phyloP scores from a whole-genome alignment of 92 coral and sea anemone genomes.

The Epizoanthus scotinus region DNA sequence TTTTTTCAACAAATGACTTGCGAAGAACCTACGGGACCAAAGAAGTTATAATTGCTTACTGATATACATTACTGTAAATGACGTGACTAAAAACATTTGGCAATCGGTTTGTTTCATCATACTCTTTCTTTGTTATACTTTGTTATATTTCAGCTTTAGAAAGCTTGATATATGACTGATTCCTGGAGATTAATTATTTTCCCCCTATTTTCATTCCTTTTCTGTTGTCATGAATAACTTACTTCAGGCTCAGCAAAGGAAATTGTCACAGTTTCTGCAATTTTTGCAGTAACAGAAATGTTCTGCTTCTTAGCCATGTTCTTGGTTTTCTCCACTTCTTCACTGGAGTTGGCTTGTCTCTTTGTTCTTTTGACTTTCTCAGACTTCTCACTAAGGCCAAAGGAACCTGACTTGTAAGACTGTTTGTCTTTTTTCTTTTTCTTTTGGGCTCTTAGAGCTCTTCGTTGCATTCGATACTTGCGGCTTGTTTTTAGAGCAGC shows the following conservation, averaged over 20 bases:
- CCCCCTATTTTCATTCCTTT: background rate
- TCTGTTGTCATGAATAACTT: constrained; percentile 24
- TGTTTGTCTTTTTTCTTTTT: constrained; percentile 46
- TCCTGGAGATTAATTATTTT: background rate
- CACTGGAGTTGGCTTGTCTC: constrained; percentile 16
- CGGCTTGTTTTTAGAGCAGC: constrained; percentile 51
- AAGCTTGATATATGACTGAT: background rate
- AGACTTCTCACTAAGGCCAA: constrained; percentile 56
- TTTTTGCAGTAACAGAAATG: constrained; percentile 3
- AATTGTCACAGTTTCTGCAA: constrained; percentile 23
- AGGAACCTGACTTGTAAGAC: constrained; percentile 48
- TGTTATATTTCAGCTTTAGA: constrained; percentile 2
- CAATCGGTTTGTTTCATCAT: too few relatives aligned
- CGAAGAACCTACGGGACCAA: too few relatives aligned
- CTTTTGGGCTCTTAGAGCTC: constrained; percentile 39
- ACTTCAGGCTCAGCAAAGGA: constrained; percentile 15
- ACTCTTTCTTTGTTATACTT: too few relatives aligned
- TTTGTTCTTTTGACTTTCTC: constrained; percentile 40
- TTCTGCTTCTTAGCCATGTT: constrained; percentile 23
- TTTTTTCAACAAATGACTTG: too few relatives aligned
- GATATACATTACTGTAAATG: too few relatives aligned
- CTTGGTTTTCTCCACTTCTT: background rate
- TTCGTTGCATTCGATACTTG: constrained; percentile 45
- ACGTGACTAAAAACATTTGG: too few relatives aligned
- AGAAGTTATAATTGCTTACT: too few relatives aligned